Percentiles rank a stretch among this genome's conserved stretches.
Evolutionary conservation across 1,140 invertebrate species (phyloP).

Genomic region (Proctacanthus coquilletti): DNA sequence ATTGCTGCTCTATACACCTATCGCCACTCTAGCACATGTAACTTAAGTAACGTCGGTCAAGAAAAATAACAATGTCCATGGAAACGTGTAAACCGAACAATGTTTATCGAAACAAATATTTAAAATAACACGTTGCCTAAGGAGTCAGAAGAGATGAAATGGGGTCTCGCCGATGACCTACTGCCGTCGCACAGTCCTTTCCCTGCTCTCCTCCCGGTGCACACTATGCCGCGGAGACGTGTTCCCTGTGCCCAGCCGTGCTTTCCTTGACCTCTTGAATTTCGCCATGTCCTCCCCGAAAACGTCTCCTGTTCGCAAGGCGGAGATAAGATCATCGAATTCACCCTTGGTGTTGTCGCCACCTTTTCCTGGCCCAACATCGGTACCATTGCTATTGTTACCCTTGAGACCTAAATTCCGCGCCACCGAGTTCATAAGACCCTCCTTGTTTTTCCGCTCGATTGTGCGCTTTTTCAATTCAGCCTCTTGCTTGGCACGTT

Average conservation of each 20-base stretch:
- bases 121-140: too few species aligned
- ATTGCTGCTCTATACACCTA: neutral
- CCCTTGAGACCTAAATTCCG: slow-evolving; percentile 37
- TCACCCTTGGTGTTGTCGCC: slow-evolving; percentile 57
- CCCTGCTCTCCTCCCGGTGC: slow-evolving; percentile 27
- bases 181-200: slow-evolving; percentile 23
- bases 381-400: slow-evolving; percentile 25
- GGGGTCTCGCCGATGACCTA: slow-evolving; percentile 6
- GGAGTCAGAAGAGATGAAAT: neutral
- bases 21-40: neutral
- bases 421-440: slow-evolving; percentile 43
- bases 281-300: slow-evolving; percentile 94
- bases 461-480: slow-evolving; percentile 84
- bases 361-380: slow-evolving; percentile 35
- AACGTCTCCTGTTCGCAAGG: slow-evolving; percentile 87
- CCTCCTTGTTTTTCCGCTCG: slow-evolving; percentile 65
- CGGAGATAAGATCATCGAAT: slow-evolving; percentile 95
- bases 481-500: slow-evolving; percentile 76
- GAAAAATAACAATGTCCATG: too few species aligned
- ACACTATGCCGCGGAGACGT: slow-evolving; percentile 34
- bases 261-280: slow-evolving; percentile 61
- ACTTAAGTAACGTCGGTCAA: neutral
- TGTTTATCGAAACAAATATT: too few species aligned
- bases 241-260: slow-evolving; percentile 33
- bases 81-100: too few species aligned